A percentile compares a stretch with the other conserved stretches of the same genome.
phyloP scores from a whole-genome alignment of 1,140 invertebrate species.

The Lasaia peninsularis region DNA sequence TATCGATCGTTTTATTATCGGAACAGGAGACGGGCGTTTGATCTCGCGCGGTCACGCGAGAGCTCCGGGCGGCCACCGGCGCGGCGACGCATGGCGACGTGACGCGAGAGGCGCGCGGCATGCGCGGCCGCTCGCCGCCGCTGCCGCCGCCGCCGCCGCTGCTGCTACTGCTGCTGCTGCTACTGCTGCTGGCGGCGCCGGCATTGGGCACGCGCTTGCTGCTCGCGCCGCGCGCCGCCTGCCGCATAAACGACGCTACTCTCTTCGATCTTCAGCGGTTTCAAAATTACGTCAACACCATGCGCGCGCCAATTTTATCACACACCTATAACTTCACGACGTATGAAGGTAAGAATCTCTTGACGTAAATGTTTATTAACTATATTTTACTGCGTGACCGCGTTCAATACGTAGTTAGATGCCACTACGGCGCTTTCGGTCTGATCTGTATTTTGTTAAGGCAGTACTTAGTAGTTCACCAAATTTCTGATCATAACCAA shows the following conservation, averaged over 20 bases:
- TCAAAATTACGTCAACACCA: neutral
- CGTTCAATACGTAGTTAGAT: too few relatives aligned
- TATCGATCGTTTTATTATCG: slow-evolving; percentile 26
- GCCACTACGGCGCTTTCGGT: too few relatives aligned
- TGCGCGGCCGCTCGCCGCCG: slow-evolving; percentile 30
- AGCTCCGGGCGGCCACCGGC: neutral
- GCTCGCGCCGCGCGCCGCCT: slow-evolving; percentile 16
- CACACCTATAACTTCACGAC: slow-evolving; percentile 25
- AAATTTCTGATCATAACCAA: too few relatives aligned
- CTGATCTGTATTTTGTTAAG: too few relatives aligned
- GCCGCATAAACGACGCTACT: slow-evolving; percentile 14
- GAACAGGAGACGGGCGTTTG: slow-evolving; percentile 29
- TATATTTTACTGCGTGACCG: too few relatives aligned
- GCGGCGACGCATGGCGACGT: slow-evolving; percentile 27
- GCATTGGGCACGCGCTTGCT: slow-evolving; percentile 20
- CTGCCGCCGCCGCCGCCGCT: slow-evolving; percentile 15
- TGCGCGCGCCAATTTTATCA: slow-evolving; percentile 2
- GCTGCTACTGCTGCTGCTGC: neutral
- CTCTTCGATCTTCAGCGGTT: slow-evolving; percentile 14
- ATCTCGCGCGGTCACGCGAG: slow-evolving; percentile 36
- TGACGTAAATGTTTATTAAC: neutral
- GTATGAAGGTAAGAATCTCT: slow-evolving; percentile 33
- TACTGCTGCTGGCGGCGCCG: slow-evolving; percentile 18
- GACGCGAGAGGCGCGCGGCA: slow-evolving; percentile 32
- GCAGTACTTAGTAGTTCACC: too few relatives aligned